These are phyloP conservation scores for Drosophila neocordata DNA, from an alignment of 1,140 invertebrate species.

Conservation along the genomic window DNA sequence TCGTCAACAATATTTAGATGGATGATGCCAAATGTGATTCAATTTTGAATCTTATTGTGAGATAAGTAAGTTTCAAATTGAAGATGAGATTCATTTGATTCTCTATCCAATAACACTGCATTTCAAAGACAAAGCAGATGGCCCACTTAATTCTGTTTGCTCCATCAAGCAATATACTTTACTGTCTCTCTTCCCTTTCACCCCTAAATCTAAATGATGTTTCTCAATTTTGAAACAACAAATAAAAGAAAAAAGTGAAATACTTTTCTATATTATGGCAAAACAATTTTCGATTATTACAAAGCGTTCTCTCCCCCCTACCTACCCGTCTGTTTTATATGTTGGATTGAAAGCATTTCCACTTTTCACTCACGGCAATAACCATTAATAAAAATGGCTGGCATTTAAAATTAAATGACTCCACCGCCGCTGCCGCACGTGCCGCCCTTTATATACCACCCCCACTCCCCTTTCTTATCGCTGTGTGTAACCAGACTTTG, in stretches of 20 bases:
- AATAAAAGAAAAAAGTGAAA: constrained; percentile 7
- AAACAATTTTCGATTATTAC: constrained; percentile 78
- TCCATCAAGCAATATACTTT: constrained; percentile 24
- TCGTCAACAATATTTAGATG: constrained; percentile 55
- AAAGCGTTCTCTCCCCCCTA: not conserved
- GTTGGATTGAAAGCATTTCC: constrained; percentile 3
- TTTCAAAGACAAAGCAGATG: not conserved
- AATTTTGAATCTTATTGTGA: constrained; percentile 29
- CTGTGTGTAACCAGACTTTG: constrained; percentile 1
- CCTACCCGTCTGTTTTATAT: not conserved
- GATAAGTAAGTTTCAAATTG: not conserved
- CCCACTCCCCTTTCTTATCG: too few relatives aligned
- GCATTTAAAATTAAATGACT: constrained; percentile 79
- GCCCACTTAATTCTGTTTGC: constrained; percentile 39
- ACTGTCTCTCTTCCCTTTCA: not conserved
- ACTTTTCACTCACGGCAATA: constrained; percentile 72
- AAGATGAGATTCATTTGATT: not conserved
- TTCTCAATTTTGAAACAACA: not conserved
- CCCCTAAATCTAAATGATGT: not conserved
- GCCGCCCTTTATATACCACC: not conserved
- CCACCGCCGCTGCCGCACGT: constrained; percentile 43
- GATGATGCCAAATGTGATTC: constrained; percentile 45
- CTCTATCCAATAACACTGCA: not conserved
- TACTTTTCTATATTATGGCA: constrained; percentile 35
- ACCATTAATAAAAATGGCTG: constrained; percentile 79